Evolutionary conservation across 2,888 invertebrate species (phyloP).

Genomic region (Mechanitis mazaeus): DNA sequence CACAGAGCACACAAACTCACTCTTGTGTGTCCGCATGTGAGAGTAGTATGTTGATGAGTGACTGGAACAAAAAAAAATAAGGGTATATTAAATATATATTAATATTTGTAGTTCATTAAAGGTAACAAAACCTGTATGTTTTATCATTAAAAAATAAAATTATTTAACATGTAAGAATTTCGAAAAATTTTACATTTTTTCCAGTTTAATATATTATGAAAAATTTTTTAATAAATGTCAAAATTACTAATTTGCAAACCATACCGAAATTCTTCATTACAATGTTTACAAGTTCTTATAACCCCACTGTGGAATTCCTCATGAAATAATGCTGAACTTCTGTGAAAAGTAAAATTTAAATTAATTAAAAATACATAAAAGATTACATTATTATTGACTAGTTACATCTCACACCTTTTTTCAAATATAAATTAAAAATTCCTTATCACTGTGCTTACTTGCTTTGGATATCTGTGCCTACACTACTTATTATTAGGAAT

Average conservation of each 20-base stretch:
- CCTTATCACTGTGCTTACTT: too few species aligned
- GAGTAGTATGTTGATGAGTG: constrained; percentile 65
- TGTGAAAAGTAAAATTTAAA: constrained; percentile 33
- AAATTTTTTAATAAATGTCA: neutral
- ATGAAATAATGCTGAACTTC: constrained; percentile 56
- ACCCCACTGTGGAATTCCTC: constrained; percentile 62
- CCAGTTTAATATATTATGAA: neutral
- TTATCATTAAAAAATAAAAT: too few species aligned
- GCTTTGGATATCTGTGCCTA: too few species aligned
- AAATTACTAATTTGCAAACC: neutral
- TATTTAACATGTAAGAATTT: too few species aligned
- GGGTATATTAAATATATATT: neutral
- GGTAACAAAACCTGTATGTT: too few species aligned
- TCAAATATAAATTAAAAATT: too few species aligned
- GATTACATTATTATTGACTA: too few species aligned
- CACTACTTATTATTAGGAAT: too few species aligned
- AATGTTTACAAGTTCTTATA: constrained; percentile 51
- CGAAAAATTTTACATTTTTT: too few species aligned
- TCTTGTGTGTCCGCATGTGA: constrained; percentile 61
- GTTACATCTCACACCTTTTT: too few species aligned
- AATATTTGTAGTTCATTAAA: neutral
- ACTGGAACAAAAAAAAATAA: constrained; percentile 32
- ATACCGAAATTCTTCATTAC: constrained; percentile 61
- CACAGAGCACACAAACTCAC: constrained; percentile 51
- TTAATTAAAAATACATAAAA: neutral